phyloP scores from a whole-genome alignment of 2,113 vertebrate genomes.

The Nyctibius bracteatus region DNA sequence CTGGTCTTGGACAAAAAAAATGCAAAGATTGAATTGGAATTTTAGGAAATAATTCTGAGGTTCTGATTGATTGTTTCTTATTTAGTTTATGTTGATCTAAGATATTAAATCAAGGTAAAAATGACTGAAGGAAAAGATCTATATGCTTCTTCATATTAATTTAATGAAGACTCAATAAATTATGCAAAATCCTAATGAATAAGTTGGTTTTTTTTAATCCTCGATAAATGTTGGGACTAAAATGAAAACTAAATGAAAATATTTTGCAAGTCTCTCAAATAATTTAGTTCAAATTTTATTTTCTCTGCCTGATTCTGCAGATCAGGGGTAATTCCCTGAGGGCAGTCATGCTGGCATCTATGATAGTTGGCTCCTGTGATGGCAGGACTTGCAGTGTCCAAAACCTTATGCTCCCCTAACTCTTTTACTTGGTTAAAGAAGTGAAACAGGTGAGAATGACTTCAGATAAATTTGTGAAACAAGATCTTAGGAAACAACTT shows the following conservation, averaged over 20 bases:
- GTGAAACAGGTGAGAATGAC: neutral
- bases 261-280: neutral
- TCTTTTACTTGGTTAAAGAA: neutral
- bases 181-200: neutral
- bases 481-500: neutral
- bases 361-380: neutral
- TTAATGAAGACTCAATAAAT: neutral
- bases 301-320: neutral
- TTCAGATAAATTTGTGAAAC: neutral
- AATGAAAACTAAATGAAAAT: neutral
- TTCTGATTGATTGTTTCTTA: neutral
- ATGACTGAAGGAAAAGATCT: neutral
- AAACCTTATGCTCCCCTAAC: neutral
- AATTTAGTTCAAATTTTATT: neutral
- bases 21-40: neutral
- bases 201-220: neutral
- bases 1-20: neutral
- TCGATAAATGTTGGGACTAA: neutral
- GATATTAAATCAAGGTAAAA: neutral
- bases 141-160: neutral
- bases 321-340: neutral
- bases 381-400: neutral
- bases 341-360: neutral
- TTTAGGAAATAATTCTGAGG: neutral
- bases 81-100: neutral